Base-by-base conservation (phyloP, 2,797 vertebrate genomes). In the Euthynnus affinis region DNA sequence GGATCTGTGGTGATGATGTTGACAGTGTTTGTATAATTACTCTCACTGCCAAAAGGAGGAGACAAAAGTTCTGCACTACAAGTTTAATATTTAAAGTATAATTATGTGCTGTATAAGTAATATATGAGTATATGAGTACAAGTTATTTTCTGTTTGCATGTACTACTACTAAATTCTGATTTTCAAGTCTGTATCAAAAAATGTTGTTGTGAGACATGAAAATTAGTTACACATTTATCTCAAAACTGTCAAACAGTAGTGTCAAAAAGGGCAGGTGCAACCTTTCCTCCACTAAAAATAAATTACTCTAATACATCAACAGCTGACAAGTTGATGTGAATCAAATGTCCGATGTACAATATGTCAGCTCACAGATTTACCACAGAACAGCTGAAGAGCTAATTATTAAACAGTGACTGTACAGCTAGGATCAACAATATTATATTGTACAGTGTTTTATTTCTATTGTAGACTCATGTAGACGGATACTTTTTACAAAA, bases 401-500 rank as follows among this genome's bases (percentile, higher is more conserved):
- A 48, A 20, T 9, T 32, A 76, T 77, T n/a, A 48, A 76, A 61
- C 37, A 17, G 17, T 32, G 51, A 10, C 13, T 32, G 18, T 48
- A 18, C 15, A 52, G 62, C 52, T 56, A 27, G 20, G 58, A 75
- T 74, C 17, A 18, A 55, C 34, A 53, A 8, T 59, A 3, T 20
- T 42, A 51, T 18, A 49, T 48, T 58, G 22, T 40, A 7, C 32
- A 62, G 53, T 68, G 55, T 70, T 78, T 25, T 27, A 56, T 78
- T 74, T 69, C 9, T 51, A 29, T 42, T 34, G 12, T 60, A 32
- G n/a, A 44, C 6, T 10, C n/a, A 1, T 22, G 13, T 49, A 20
- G 63, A 72, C 56, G 42, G 49, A 9, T 60, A 51, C 22, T 52
- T 59, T 59, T 61, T 27, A 44, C 40, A 67, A 63, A 25, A 58